Evolutionary conservation across 2,888 invertebrate species (phyloP), one percentile per base, ranked within the genome.

Genomic region (Ichneumoninae sp.): DNA sequence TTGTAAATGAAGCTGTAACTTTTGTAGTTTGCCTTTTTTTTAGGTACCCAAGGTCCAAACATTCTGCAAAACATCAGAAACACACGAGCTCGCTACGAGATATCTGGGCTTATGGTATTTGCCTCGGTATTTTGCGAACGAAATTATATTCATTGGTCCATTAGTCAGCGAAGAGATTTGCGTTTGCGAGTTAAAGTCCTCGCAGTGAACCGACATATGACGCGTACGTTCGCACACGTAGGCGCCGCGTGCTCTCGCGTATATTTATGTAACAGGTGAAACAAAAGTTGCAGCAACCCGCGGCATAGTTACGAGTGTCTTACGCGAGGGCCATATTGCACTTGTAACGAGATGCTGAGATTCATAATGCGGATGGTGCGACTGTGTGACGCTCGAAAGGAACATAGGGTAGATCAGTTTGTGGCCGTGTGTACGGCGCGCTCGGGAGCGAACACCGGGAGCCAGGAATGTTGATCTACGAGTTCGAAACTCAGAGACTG

Each of bases 401-500:
- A 54, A 57, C 57, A 26, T 3, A 26, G 22, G 22, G 2, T 26
- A 26, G 57, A 57, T 57, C 57, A 57, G 57, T 57, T 57, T 13
- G 57, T 13, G 22, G 4, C 57, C 13, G 54, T 54, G 54, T 19
- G 57, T 57, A 26, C 57, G 57, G 22, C 22, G 6, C 3, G 30
- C 66, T 54, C 47, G 16, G 74, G 63, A 71, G 86, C 73, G 85
- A 91, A 90, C 86, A 91, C 89, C 89, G 83, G 89, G 88, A 90
- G 89, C 84, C 89, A 88, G 88, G 91, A 91, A 91, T 91, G 90
- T 87, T 89, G 90, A 91, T 91, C 89, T 89, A 90, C 90, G 89
- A 89, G 90, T 89, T 89, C 88, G 83, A 87, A 89, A 85, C 81
- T 83, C 40, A 10, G 68, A 73, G 76, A 69, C 79, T 78, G 52